Conservation (phyloP, 1,140 invertebrate species). For the Zaprionus tsacasi region DNA sequence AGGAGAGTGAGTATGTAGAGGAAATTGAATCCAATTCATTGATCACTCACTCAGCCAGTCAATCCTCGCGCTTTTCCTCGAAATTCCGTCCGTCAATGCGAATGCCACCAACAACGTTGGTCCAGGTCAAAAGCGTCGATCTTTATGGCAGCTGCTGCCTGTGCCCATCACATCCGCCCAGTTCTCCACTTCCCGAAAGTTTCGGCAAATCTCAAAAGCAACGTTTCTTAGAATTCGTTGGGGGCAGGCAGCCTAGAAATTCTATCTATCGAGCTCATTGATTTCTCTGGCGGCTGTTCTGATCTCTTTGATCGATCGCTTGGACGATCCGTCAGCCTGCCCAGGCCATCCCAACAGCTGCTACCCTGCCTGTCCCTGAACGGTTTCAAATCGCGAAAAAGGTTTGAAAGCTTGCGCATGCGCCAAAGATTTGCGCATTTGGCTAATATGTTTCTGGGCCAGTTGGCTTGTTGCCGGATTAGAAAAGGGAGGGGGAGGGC, state of each 20-base stretch:
- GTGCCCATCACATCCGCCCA: constrained; percentile 53
- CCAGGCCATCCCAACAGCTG: constrained; percentile 58
- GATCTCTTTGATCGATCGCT: constrained; percentile 72
- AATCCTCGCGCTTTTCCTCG: constrained; percentile 43
- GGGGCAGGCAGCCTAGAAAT: constrained; percentile 70
- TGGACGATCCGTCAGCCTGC: constrained; percentile 26
- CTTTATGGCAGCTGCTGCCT: constrained; percentile 59
- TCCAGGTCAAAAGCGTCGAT: not conserved
- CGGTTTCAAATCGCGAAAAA: constrained; percentile 79
- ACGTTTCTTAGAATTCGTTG: constrained; percentile 70
- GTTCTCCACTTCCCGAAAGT: constrained; percentile 21
- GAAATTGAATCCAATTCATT: constrained; percentile 13
- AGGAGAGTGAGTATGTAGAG: not conserved
- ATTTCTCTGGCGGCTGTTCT: constrained; percentile 69
- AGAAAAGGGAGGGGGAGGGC: not conserved
- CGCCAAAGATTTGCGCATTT: constrained; percentile 68
- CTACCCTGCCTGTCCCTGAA: constrained; percentile 7
- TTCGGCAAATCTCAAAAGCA: constrained; percentile 78
- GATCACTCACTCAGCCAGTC: constrained; percentile 36
- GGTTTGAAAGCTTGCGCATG: constrained; percentile 76
- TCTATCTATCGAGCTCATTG: constrained; percentile 75
- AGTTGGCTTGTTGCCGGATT: constrained; percentile 41
- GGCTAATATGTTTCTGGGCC: constrained; percentile 47
- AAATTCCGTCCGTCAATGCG: constrained; percentile 36
- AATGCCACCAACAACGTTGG: constrained; percentile 74